These are phyloP conservation scores for Drosophila lacteicornis DNA, from an alignment of 1,140 invertebrate genomes.

Conservation along the genomic window DNA sequence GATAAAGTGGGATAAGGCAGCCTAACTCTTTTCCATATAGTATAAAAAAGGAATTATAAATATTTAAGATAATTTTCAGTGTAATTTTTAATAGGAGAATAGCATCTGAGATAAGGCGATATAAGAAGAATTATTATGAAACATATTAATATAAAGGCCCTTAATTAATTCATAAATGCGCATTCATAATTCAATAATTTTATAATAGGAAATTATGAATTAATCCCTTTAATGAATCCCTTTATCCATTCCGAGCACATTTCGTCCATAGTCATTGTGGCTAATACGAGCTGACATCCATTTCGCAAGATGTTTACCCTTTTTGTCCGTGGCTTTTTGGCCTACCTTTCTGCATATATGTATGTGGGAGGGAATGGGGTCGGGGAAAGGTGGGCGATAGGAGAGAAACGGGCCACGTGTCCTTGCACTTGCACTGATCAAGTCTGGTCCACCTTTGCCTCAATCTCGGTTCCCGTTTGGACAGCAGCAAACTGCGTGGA, in stretches of 20 bases:
- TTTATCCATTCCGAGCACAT: neutral
- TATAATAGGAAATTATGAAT: no score
- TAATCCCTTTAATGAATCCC: no score
- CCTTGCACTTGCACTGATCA: conserved; percentile 45
- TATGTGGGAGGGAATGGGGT: neutral
- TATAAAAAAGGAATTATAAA: neutral
- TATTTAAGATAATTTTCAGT: no score
- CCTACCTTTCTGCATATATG: neutral
- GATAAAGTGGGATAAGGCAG: neutral
- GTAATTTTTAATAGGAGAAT: no score
- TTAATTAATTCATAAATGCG: neutral
- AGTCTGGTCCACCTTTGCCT: conserved; percentile 43
- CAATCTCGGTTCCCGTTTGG: conserved; percentile 44
- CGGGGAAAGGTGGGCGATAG: neutral
- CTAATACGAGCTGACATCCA: neutral
- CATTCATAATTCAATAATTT: neutral
- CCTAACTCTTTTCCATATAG: neutral
- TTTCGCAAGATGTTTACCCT: conserved; percentile 3
- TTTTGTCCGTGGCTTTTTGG: conserved; percentile 6
- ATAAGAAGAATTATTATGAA: no score
- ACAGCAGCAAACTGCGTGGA: conserved; percentile 25
- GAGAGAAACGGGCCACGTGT: neutral
- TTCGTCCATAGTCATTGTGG: neutral
- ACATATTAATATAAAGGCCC: no score
- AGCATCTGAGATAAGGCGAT: no score